A percentile compares a stretch with the other conserved stretches of the same genome.
Evolutionary conservation across 2,797 vertebrate species (phyloP).

Genomic region (Mergus octosetaceus): DNA sequence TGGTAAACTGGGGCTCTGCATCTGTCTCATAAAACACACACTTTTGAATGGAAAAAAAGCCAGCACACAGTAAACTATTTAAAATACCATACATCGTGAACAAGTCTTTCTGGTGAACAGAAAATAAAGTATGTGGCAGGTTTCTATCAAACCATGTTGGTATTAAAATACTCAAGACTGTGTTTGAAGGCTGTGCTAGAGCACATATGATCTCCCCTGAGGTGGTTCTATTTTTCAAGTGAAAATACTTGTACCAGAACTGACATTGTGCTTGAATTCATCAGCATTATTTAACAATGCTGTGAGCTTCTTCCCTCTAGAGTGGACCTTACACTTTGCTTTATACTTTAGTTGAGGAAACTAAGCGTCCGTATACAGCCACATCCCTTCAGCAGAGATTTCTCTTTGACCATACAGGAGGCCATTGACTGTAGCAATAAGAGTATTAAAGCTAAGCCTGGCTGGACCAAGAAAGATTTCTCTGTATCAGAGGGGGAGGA

Average conservation of each 20-base stretch:
- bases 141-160: background rate
- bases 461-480: background rate
- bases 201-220: background rate
- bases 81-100: fast-evolving
- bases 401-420: background rate
- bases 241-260: background rate
- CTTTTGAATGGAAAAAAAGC: background rate
- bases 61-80: background rate
- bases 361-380: background rate
- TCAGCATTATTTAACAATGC: background rate
- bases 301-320: background rate
- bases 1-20: background rate
- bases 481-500: background rate
- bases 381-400: background rate
- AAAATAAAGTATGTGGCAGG: background rate
- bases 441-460: background rate
- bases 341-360: background rate
- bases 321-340: background rate
- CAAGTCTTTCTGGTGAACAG: background rate
- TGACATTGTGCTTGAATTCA: background rate
- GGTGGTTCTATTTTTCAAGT: background rate
- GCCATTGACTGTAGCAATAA: background rate
- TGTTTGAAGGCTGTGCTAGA: background rate
- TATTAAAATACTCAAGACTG: background rate
- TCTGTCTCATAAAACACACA: background rate